Evolutionary conservation across 2,888 invertebrate species (phyloP), one percentile per base, ranked within the genome.

Genomic region (Celastrina argiolus): DNA sequence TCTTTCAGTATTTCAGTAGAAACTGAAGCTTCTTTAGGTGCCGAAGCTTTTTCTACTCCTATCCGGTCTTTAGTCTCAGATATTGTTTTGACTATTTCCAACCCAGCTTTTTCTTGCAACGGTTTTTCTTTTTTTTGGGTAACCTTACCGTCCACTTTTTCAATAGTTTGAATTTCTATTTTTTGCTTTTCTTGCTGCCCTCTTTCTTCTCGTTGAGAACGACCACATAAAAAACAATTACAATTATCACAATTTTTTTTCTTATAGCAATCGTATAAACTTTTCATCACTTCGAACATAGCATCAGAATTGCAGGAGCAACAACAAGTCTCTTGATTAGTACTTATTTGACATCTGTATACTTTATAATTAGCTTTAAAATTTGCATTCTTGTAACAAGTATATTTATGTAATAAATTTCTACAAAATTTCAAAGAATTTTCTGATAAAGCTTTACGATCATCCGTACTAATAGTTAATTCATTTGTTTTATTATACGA

Each of bases 211-310:
- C 71, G 70, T 39, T 76, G 75, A 42, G 81, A 72, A 73, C 83
- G 83, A 16, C 82, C 82, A 69, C 87, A 87, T 2, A 86, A 75
- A 67, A 86, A 81, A 68, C 87, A 87, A 42, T 83, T 78, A 71
- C 86, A 86, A 69, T 82, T 70, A 69, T 85, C 78, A 68, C 86
- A 87, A 70, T 85, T 81, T 75, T 84, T 87, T 71, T 80, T 85
- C 71, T 86, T 86, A 61, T 87, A 87, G 69, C 87, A 87, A 63
- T 87, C 86, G 67, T 87, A 87, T 10, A 87, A 78, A 66, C 84
- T 78, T 73, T 87, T 87, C 87, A 87, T 85, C n/a, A 86, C 87
- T 73, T 86, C 85, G 69, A 86, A 87, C 83, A 87, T 85, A 6
- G 83, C 84, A 71, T 87, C 87, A n/a, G 87, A 85, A 72, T 87